Conservation (phyloP, 53 echinoderm and acorn worm species). For the Patiria pectinifera region DNA sequence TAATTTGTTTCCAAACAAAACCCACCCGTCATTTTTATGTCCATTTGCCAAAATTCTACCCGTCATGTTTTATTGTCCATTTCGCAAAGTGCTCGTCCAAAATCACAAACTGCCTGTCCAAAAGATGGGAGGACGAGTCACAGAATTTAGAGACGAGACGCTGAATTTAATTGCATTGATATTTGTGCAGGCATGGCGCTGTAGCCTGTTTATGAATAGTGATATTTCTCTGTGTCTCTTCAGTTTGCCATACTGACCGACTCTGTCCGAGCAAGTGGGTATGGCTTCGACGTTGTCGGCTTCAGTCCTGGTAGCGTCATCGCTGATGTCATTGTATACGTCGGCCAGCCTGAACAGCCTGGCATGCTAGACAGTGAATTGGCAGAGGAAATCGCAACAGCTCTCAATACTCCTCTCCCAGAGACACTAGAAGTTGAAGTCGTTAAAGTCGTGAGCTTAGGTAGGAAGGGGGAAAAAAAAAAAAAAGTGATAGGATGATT, state of each 20-base stretch:
- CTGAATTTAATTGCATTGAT: no score
- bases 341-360: neutral
- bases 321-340: constrained; percentile 3
- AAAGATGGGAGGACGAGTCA: no score
- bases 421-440: neutral
- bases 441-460: neutral
- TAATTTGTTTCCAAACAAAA: no score
- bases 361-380: neutral
- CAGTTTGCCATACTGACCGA: neutral
- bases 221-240: neutral
- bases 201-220: neutral
- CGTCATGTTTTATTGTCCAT: no score
- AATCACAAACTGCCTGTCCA: no score
- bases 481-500: no score
- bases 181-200: no score
- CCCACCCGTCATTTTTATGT: no score
- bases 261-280: neutral
- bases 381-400: neutral
- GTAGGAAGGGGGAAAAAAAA: neutral
- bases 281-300: neutral
- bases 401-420: neutral
- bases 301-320: constrained; percentile 1
- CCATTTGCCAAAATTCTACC: no score
- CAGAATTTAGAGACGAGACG: no score
- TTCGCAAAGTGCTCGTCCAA: no score